A percentile compares a stretch with the other conserved stretches of the same genome.
These are phyloP conservation scores for Ornithorhynchus anatinus DNA, from an alignment of 2,113 vertebrate genomes.

Conservation along the genomic window DNA sequence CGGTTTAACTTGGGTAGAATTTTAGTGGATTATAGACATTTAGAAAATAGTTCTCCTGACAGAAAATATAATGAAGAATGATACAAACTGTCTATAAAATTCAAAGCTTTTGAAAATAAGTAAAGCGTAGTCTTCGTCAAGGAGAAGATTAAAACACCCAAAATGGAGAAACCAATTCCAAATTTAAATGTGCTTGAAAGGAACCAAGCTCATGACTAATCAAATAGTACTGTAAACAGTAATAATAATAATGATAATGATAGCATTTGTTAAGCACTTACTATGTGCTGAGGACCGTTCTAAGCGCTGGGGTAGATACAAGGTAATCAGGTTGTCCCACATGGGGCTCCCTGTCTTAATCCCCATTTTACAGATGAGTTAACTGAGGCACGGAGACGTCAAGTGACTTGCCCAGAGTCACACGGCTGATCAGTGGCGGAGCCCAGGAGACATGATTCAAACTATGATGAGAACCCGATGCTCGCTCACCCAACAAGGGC, in stretches of 20 bases:
- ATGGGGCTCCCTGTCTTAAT: too few relatives aligned
- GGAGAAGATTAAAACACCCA: too few relatives aligned
- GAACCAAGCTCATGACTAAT: background rate
- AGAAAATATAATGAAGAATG: conserved; percentile 7
- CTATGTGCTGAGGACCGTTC: too few relatives aligned
- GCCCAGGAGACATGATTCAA: background rate
- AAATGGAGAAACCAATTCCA: too few relatives aligned
- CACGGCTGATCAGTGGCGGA: too few relatives aligned
- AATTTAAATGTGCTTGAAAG: background rate
- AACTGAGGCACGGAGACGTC: too few relatives aligned
- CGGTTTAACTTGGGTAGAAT: conserved; percentile 14
- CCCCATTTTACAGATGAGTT: too few relatives aligned
- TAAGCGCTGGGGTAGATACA: too few relatives aligned
- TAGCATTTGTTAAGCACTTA: too few relatives aligned
- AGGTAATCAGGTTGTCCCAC: too few relatives aligned
- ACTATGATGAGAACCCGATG: background rate
- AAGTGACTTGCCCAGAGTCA: too few relatives aligned
- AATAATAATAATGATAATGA: too few relatives aligned
- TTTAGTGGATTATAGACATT: background rate
- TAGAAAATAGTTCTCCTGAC: conserved; percentile 8
- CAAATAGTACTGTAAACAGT: background rate
- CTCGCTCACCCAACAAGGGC: background rate
- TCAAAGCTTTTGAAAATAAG: background rate
- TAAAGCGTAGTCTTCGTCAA: background rate
- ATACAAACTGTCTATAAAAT: background rate